These are phyloP conservation scores for Seladonia tumulorum DNA, from an alignment of 2,888 invertebrate species.

Conservation along the genomic window DNA sequence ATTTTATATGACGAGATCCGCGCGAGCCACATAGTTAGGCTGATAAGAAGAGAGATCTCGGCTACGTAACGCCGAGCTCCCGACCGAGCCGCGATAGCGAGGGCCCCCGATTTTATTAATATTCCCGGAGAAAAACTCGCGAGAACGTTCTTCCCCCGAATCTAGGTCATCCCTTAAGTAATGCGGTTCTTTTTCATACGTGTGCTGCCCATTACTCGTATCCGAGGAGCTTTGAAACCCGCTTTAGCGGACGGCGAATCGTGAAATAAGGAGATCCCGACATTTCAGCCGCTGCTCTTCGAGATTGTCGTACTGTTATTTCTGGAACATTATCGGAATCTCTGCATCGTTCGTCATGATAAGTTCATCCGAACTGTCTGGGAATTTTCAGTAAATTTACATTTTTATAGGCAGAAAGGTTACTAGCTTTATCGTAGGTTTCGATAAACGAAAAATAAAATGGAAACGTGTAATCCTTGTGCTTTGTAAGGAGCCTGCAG, in stretches of 20 bases:
- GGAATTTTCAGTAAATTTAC: neutral
- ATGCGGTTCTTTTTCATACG: conserved; percentile 9
- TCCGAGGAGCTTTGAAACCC: conserved; percentile 1
- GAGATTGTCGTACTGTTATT: neutral
- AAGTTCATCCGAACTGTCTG: neutral
- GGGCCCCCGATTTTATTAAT: conserved; percentile 1
- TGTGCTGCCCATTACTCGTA: conserved; percentile 8
- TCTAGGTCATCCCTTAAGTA: conserved; percentile 8
- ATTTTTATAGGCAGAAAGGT: neutral
- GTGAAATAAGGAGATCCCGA: conserved; percentile 2
- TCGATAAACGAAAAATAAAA: too few relatives aligned
- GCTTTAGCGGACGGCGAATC: neutral
- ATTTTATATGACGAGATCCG: neutral
- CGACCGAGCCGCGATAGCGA: neutral
- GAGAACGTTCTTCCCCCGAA: neutral
- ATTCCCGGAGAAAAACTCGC: conserved; percentile 1
- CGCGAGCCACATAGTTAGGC: neutral
- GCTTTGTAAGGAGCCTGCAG: too few relatives aligned
- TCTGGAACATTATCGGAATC: neutral
- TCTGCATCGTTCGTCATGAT: rapidly evolving
- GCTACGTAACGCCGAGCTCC: neutral
- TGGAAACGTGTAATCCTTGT: too few relatives aligned
- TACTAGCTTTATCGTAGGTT: too few relatives aligned
- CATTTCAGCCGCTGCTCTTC: neutral
- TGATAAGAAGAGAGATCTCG: conserved; percentile 1